phyloP scores from a whole-genome alignment of 2,888 invertebrate genomes.

The Belgica antarctica region DNA sequence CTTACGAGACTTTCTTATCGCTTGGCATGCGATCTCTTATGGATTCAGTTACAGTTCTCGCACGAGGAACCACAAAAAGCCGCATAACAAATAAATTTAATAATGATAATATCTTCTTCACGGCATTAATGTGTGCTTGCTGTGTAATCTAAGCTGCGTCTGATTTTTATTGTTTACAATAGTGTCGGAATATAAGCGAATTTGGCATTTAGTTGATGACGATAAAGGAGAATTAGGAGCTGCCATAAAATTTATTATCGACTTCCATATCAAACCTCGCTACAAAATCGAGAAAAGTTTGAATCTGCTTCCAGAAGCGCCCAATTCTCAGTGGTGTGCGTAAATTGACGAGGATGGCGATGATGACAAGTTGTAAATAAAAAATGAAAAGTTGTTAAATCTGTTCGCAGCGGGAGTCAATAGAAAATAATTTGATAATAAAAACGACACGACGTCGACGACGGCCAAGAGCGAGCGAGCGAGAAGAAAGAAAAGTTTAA shows the following conservation, averaged over 20 bases:
- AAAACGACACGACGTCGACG: too few relatives aligned
- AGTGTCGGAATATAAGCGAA: not conserved
- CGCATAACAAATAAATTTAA: constrained; percentile 37
- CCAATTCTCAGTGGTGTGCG: not conserved
- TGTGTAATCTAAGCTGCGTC: constrained; percentile 3
- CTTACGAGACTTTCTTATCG: constrained; percentile 6
- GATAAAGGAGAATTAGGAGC: not conserved
- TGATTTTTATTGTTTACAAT: constrained; percentile 1
- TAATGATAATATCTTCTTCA: constrained; percentile 38
- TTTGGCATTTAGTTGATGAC: too few relatives aligned
- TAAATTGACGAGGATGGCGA: not conserved
- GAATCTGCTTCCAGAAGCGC: not conserved
- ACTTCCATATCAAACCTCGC: not conserved
- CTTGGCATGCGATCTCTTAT: not conserved
- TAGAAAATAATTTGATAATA: constrained; percentile 15
- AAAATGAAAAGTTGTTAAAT: constrained; percentile 19
- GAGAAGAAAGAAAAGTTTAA: constrained; percentile 20
- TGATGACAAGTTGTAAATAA: constrained; percentile 38
- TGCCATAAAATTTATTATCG: constrained; percentile 10
- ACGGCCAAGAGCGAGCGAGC: too few relatives aligned
- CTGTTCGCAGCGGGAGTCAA: constrained; percentile 1
- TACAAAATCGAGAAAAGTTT: constrained; percentile 18
- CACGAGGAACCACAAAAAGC: too few relatives aligned
- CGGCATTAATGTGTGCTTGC: constrained; percentile 3
- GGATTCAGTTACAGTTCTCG: not conserved